These are phyloP conservation scores for Micropterix aruncella DNA, from an alignment of 2,888 invertebrate genomes.

Conservation along the genomic window DNA sequence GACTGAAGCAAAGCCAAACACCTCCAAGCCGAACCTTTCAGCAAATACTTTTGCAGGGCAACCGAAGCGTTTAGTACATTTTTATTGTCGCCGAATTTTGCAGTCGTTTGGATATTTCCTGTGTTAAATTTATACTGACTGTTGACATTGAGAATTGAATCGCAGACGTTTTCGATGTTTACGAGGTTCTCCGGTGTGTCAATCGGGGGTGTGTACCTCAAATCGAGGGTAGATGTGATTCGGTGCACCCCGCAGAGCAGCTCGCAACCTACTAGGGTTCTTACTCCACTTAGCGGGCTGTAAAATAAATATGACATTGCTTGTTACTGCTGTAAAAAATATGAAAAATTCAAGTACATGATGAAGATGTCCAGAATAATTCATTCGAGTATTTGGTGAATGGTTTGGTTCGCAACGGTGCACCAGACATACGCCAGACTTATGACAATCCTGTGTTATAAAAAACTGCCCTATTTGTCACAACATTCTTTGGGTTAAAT, in stretches of 20 bases:
- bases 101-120: not conserved
- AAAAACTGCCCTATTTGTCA: too few relatives aligned
- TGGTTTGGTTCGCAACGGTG: too few relatives aligned
- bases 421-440: too few relatives aligned
- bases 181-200: not conserved
- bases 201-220: conserved; percentile 17
- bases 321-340: not conserved
- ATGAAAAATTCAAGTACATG: not conserved
- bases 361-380: not conserved
- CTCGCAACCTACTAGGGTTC: conserved; percentile 48
- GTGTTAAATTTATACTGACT: not conserved
- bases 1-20: conserved; percentile 40
- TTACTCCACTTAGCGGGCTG: conserved; percentile 41
- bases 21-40: conserved; percentile 46
- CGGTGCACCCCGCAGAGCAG: conserved; percentile 47
- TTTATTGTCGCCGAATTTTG: conserved; percentile 15
- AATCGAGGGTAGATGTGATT: conserved; percentile 30
- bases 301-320: conserved; percentile 7
- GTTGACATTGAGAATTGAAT: not conserved
- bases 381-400: too few relatives aligned
- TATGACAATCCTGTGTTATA: too few relatives aligned
- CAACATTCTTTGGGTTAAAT: too few relatives aligned
- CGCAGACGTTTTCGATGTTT: not conserved
- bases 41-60: conserved; percentile 37
- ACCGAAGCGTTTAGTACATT: conserved; percentile 17